These are phyloP conservation scores for Apocheima hispidaria DNA, from an alignment of 2,888 invertebrate species.

Conservation along the genomic window DNA sequence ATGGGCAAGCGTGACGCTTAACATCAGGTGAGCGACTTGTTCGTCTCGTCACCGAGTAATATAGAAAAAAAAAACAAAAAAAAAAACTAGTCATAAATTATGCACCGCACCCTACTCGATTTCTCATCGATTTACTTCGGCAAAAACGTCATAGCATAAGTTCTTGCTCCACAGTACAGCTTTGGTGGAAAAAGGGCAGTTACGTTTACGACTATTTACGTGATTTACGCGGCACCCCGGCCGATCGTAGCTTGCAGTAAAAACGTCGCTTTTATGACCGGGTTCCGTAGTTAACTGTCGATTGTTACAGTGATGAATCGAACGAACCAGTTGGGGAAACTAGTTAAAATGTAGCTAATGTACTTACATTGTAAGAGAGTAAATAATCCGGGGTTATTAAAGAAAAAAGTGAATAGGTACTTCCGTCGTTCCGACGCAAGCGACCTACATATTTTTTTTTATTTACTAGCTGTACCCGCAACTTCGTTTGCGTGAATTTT, in stretches of 20 bases:
- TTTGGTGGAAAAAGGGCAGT: slow-evolving; percentile 5
- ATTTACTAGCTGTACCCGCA: too few relatives aligned
- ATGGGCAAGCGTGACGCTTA: too few relatives aligned
- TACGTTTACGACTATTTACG: slow-evolving; percentile 21
- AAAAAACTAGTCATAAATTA: too few relatives aligned
- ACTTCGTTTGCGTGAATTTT: too few relatives aligned
- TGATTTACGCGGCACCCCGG: slow-evolving; percentile 24
- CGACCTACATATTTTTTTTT: too few relatives aligned
- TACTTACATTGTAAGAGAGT: not conserved
- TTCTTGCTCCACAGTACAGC: not conserved
- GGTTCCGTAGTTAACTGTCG: slow-evolving; percentile 5
- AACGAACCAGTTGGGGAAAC: not conserved
- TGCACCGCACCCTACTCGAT: too few relatives aligned
- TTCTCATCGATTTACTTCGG: too few relatives aligned
- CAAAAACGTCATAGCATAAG: not conserved
- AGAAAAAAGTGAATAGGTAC: too few relatives aligned
- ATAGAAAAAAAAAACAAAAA: too few relatives aligned
- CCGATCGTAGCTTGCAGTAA: slow-evolving; percentile 23
- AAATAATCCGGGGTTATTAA: not conserved
- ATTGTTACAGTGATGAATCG: slow-evolving; percentile 7
- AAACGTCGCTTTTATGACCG: slow-evolving; percentile 21
- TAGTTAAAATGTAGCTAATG: not conserved
- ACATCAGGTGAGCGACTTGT: too few relatives aligned
- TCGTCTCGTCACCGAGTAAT: too few relatives aligned
- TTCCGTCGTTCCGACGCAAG: too few relatives aligned